Base-by-base conservation (phyloP, 2,888 invertebrate species). In the Plutella xylostella region DNA sequence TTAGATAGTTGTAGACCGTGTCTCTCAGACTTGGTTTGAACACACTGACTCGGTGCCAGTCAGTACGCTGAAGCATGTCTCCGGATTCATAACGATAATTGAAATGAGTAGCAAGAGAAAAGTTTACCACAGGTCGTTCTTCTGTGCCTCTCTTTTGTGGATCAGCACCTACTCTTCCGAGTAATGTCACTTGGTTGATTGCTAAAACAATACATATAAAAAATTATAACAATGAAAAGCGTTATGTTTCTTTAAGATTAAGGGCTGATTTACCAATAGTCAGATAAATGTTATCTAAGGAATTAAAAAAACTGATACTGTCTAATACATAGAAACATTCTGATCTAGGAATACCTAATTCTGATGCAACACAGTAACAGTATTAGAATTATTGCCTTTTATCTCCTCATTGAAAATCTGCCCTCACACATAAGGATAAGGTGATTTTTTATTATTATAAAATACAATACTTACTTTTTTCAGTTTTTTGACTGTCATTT, bases 41-140 rank as follows among this genome's bases (percentile, higher is more conserved):
- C 6, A 96, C 91, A 56, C 92, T 91, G 41, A 97, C 74, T 57
- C 93, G 86, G 72, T 97, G 97, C 97, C 97, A 97, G 55, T 96
- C 96, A 7, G 96, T 95, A 58, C 92, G 89, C 65, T 96, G 94
- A 43, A 91, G 76, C 61, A 91, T 86, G 55, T 94, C 93, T 4
- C 94, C 95, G 64, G 86, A 80, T 58, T 90, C 90, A 72, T 91
- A 90, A 62, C 90, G 91, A 70, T 93, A 96, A 66, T 92, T 93
- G 34, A 88, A 89, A 63, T 96, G 94, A 19, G 97, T 97, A 3
- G 97, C 97, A 43, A 97, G 61, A 0, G 96, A 93, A 72, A 97
- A 97, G 53, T 93, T 88, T 21, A 94, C 89, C 19, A 96, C 93
- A 2, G 96, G 96, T 70, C 93, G 94, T 48, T 92, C 87, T 42